Percentiles rank a stretch among this genome's conserved stretches.
Conservation (phyloP, 2,888 invertebrate genomes). For the Drosophila hamatofila region DNA sequence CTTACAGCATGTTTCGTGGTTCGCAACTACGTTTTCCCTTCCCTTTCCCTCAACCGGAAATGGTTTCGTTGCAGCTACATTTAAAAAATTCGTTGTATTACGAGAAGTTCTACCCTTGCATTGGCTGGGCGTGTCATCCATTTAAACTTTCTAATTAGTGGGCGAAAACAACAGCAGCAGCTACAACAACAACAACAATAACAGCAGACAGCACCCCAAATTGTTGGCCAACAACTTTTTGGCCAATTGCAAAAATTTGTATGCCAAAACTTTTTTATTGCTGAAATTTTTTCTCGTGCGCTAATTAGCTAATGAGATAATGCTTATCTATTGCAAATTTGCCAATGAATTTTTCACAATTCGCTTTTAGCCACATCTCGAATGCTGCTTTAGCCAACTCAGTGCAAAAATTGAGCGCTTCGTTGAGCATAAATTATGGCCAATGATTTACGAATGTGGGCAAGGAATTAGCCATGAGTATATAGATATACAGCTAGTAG, state of each 20-base stretch:
- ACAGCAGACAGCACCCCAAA: not conserved
- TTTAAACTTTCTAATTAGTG: constrained; percentile 78
- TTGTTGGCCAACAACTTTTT: constrained; percentile 1
- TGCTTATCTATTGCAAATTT: constrained; percentile 70
- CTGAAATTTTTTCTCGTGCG: constrained; percentile 70
- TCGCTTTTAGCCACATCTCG: not conserved
- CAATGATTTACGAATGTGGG: not conserved
- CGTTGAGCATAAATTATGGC: constrained; percentile 13
- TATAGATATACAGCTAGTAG: not conserved
- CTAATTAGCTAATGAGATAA: constrained; percentile 82
- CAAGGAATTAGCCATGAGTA: not conserved
- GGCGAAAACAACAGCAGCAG: constrained; percentile 33
- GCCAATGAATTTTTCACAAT: constrained; percentile 55
- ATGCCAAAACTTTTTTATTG: constrained; percentile 76
- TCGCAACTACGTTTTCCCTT: not conserved
- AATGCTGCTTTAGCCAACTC: not conserved
- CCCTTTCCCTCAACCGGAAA: constrained; percentile 57
- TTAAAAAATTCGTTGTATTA: constrained; percentile 55
- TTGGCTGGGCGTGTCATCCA: constrained; percentile 59
- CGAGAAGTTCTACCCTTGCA: constrained; percentile 22
- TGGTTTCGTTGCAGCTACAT: constrained; percentile 63
- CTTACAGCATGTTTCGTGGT: constrained; percentile 4
- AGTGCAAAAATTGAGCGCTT: constrained; percentile 24
- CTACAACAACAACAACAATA: not conserved
- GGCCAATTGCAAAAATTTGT: constrained; percentile 42